Base-by-base conservation (phyloP, 2,888 invertebrate species). In the Melipona beecheii region DNA sequence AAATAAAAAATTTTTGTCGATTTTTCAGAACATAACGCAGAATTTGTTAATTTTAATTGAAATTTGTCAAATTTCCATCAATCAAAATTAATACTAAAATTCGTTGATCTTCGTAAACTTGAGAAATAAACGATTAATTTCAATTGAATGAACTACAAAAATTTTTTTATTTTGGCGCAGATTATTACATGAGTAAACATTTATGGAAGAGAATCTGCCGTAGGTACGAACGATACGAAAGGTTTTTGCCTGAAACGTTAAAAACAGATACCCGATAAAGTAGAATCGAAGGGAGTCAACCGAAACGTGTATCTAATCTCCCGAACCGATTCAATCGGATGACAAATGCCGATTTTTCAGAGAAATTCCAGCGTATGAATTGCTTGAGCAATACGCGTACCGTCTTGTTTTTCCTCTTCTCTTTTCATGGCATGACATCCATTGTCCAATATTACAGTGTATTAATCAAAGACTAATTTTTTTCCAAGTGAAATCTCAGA, bases 181-280 rank as follows among this genome's bases (percentile, higher is more conserved):
- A 68, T 50, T 9, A 17, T 11, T 49, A 50, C 2, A 24, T 19
- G 49, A 4, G 2, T 11, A 19, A 49, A 24, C 24, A 11, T 13
- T 5, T 0, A 5, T 1, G 17, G 24, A 9, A 24, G 6, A 50
- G 19, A 5, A 68, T 27, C 24, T 27, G 50, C 2, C 19, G 4
- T 4, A 27, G 19, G 19, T 24, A 24, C 21, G n/a, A 1, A 11
- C 3, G 13, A 68, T n/a, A 50, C 5, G 24, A 5, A 13, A 50
- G 24, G 5, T 27, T 24, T 50, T 19, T 21, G 2, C 27, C 19
- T 19, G 21, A 49, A 68, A 68, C 50, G 68, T 19, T 68, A 27
- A 50, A 52, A 68, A 50, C 24, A 68, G 50, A 19, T 50, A 68
- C 24, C 24, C 68, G 68, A 68, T 27, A 68, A 68, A 68, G 24